Percentiles rank a stretch among this genome's conserved stretches.
Conservation (phyloP, 2,888 invertebrate species). For the Cancer borealis region DNA sequence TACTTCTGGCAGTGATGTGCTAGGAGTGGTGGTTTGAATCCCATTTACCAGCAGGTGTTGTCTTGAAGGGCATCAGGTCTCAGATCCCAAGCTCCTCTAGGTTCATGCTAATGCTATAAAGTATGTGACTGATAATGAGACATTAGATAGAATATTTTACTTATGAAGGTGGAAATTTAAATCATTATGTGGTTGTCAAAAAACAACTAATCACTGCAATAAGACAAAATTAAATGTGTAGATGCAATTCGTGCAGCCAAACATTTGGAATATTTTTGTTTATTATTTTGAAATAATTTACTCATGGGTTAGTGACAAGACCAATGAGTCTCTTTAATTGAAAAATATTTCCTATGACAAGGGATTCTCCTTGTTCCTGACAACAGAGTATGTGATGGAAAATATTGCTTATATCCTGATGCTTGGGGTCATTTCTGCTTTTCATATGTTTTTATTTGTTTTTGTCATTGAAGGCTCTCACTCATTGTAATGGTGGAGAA, state of each 20-base stretch:
- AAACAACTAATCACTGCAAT: not conserved
- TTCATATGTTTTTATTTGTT: not conserved
- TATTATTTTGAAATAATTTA: conserved; percentile 26
- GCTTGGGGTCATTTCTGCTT: conserved; percentile 56
- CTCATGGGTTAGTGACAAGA: conserved; percentile 27
- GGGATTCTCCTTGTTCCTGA: conserved; percentile 32
- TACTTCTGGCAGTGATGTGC: not conserved
- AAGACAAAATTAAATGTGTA: not conserved
- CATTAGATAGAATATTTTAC: not conserved
- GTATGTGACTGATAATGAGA: not conserved
- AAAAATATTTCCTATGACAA: not conserved
- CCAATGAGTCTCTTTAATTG: not conserved
- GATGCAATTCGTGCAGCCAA: not conserved
- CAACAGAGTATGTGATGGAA: conserved; percentile 33
- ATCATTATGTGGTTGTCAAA: not conserved
- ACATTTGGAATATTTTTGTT: not conserved
- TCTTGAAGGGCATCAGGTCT: not conserved
- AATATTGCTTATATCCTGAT: conserved; percentile 45
- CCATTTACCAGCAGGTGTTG: not conserved
- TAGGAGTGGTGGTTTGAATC: not conserved
- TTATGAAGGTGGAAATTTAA: not conserved
- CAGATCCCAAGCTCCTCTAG: not conserved
- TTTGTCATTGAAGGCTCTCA: conserved; percentile 54
- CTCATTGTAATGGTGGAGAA: conserved; percentile 61
- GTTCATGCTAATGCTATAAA: not conserved